A percentile compares a stretch with the other conserved stretches of the same genome.
These are phyloP conservation scores for Meiosimyza decipiens DNA, from an alignment of 2,888 invertebrate species.

Conservation along the genomic window DNA sequence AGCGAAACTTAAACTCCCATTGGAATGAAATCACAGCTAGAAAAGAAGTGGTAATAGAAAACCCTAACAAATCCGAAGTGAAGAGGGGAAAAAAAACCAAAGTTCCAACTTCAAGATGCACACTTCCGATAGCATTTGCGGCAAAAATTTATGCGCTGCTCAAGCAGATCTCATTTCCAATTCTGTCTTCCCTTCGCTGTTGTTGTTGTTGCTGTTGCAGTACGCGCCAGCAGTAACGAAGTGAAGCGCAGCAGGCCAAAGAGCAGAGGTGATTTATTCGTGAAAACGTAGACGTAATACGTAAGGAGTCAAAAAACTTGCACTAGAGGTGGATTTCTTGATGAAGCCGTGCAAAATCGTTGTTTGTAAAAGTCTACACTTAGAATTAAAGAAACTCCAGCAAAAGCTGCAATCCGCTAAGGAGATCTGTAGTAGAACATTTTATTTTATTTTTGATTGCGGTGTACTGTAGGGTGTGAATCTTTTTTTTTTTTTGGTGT, in stretches of 20 bases:
- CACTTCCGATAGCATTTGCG: conserved; percentile 30
- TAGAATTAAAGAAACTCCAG: no score
- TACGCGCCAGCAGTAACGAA: background rate
- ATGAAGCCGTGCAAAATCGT: no score
- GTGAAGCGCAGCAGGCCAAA: conserved; percentile 23
- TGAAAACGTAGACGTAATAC: conserved; percentile 16
- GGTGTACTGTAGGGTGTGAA: no score
- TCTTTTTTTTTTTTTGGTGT: no score
- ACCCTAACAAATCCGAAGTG: background rate
- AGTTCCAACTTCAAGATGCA: conserved; percentile 22
- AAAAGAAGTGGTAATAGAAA: background rate
- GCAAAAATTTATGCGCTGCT: conserved; percentile 27
- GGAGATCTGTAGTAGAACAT: no score
- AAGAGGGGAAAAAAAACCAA: conserved; percentile 1
- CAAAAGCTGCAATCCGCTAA: no score
- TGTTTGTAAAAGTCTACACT: no score
- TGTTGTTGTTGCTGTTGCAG: no score
- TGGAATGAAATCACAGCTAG: conserved; percentile 8
- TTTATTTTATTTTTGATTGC: no score
- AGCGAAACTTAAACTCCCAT: background rate
- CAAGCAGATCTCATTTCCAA: conserved; percentile 10
- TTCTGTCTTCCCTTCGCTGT: background rate
- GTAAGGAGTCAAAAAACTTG: no score
- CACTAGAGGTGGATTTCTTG: no score
- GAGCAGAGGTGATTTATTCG: conserved; percentile 34